Evolutionary conservation across 1,140 invertebrate genomes (phyloP), one percentile per base, ranked within the genome.

Genomic region (Cyclina sinensis): DNA sequence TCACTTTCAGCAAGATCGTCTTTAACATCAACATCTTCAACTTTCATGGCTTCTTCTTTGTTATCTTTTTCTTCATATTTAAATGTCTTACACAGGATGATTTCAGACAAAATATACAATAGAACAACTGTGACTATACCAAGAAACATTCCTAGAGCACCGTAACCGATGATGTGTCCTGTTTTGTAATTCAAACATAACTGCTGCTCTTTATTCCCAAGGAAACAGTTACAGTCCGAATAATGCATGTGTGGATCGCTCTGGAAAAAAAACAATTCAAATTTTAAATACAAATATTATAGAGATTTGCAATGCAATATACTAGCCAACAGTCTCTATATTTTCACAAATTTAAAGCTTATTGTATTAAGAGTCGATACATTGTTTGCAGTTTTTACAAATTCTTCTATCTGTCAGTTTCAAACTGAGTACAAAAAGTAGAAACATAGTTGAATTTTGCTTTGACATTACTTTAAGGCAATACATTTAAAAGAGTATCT

Each of bases 51-150:
- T 5, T n/a, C 4, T 57, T n/a, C 21, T 4, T 16, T n/a, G 51
- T 16, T 3, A 18, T 57, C 21, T 16, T 18, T 5, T 57, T 57
- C 14, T 43, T 43, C 43, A 43, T 43, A 7, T 57, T 21, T 21
- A 57, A 18, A 16, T 5, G 12, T 7, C 21, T 39, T 74, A 27
- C n/a, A 12, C 11, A 74, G 39, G n/a, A 39, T 7, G 24, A 21
- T 3, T 14, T 43, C 35, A 46, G 14, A 39, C 18, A 74, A 27
- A 46, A n/a, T 90, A 92, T 32, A 73, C 21, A 78, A 32, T n/a
- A 7, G 7, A 24, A 57, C 24, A 5, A 32, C 30, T 1, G 76
- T 79, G 21, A 79, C 21, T 4, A 79, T 35, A 30, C 76, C 76
- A 51, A 79, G 35, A 79, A 79, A 30, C 9, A 14, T 32, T 3